Evolutionary conservation across 2,113 vertebrate species (phyloP), one percentile per base, ranked within the genome.

Genomic region (Channa argus): DNA sequence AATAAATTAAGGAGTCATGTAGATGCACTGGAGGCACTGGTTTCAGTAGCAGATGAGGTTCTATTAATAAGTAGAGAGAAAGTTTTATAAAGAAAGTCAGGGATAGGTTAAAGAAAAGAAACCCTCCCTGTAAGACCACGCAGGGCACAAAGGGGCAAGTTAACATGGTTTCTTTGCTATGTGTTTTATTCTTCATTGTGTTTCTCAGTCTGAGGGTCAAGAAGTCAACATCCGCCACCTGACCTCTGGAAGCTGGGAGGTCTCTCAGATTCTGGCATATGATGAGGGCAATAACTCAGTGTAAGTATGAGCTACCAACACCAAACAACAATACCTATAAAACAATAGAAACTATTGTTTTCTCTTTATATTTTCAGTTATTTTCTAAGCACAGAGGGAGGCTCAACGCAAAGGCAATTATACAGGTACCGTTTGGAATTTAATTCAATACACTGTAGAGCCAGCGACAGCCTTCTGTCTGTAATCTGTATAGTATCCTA

Each of bases 161-260:
- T 24, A 50, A 60, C 74, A 3, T 13, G n/a, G 13, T 56, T 6
- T 34, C n/a, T 14, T 15, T 68, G 36, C 15, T 67, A 5, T 43
- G 15, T 70, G 5, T 33, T 63, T 2, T 61, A 3, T 74, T 43
- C 4, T 34, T 10, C 45, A 8, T 44, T 13, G 0, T 71, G 34
- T 12, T 50, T 47, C n/a, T 47, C 79, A 92, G 91, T 71, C 72
- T 4, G 69, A 83, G 2, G 84, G 72, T 67, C 65, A 82, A 65
- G 84, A 91, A 44, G 82, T 87, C 60, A 91, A 55, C 65, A 38
- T 94, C 14, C 89, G 75, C 0, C 91, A 91, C 72, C 82, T 94
- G 76, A 94, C 93, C 52, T 94, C 94, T 4, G 93, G 94, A 39
- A 91, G 79, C 83, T 94, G 94, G 94, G 93, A 94, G 8, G 93